These are phyloP conservation scores for Tapirus terrestris DNA, from an alignment of 2,113 vertebrate species.

Conservation along the genomic window DNA sequence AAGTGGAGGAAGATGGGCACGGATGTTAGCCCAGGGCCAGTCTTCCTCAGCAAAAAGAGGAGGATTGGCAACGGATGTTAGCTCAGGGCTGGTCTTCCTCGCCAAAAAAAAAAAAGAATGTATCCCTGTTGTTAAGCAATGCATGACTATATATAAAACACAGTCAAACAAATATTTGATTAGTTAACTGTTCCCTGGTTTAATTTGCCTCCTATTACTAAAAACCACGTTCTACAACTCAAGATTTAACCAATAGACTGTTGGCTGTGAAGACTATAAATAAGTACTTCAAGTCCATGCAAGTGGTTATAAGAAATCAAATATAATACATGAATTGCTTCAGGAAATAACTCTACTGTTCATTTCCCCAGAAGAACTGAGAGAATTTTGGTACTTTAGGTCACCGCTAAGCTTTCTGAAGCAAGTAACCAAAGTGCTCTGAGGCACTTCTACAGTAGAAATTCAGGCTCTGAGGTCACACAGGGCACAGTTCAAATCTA, in stretches of 20 bases:
- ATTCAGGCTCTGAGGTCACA: background rate
- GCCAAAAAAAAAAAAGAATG: too few relatives aligned
- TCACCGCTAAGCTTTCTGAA: background rate
- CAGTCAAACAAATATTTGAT: background rate
- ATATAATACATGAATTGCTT: background rate
- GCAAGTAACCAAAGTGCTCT: background rate
- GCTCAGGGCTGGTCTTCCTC: too few relatives aligned
- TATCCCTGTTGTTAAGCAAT: too few relatives aligned
- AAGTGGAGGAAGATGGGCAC: too few relatives aligned
- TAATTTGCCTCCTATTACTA: background rate
- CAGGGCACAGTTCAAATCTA: background rate
- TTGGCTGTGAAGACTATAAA: background rate
- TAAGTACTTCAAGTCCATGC: background rate
- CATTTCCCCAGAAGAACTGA: slow-evolving; percentile 5
- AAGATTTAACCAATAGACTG: slow-evolving; percentile 4
- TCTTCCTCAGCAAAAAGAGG: too few relatives aligned
- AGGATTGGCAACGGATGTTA: too few relatives aligned
- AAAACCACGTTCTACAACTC: slow-evolving; percentile 1
- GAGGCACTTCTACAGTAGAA: background rate
- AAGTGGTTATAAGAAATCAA: background rate
- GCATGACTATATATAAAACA: background rate
- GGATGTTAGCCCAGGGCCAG: too few relatives aligned
- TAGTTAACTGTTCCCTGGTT: background rate
- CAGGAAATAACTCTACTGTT: background rate
- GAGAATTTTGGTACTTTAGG: background rate